phyloP scores from a whole-genome alignment of 2,888 invertebrate genomes.

The Oconnorella tubifera region DNA sequence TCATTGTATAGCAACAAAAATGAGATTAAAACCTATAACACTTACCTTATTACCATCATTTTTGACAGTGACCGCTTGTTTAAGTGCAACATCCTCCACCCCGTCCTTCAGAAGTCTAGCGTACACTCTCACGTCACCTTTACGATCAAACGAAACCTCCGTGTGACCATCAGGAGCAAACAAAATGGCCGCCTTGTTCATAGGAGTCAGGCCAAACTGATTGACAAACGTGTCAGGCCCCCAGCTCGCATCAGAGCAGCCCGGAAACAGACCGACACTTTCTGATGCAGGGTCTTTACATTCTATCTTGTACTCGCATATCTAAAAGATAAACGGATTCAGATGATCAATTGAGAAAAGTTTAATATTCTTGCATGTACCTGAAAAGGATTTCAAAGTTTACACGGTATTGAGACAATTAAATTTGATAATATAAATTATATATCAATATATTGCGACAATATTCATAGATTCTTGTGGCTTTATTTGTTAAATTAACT shows the following conservation, averaged over 20 bases:
- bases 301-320: slow-evolving; percentile 55
- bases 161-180: slow-evolving; percentile 43
- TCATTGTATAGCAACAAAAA: no score
- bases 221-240: slow-evolving; percentile 49
- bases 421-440: no score
- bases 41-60: slow-evolving; percentile 43
- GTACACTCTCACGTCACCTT: slow-evolving; percentile 65
- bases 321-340: not conserved
- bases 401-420: no score
- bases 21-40: no score
- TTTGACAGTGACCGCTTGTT: slow-evolving; percentile 45
- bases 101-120: slow-evolving; percentile 52
- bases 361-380: no score
- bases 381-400: no score
- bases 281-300: slow-evolving; percentile 47
- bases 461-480: no score
- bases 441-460: no score
- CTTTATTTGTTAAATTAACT: no score
- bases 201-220: slow-evolving; percentile 51
- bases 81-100: slow-evolving; percentile 50
- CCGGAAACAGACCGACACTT: slow-evolving; percentile 47
- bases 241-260: slow-evolving; percentile 56
- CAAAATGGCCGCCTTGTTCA: slow-evolving; percentile 45
- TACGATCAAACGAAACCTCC: slow-evolving; percentile 63
- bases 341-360: not conserved